Conservation (phyloP, 2,888 invertebrate species). For the Cepaea hortensis region DNA sequence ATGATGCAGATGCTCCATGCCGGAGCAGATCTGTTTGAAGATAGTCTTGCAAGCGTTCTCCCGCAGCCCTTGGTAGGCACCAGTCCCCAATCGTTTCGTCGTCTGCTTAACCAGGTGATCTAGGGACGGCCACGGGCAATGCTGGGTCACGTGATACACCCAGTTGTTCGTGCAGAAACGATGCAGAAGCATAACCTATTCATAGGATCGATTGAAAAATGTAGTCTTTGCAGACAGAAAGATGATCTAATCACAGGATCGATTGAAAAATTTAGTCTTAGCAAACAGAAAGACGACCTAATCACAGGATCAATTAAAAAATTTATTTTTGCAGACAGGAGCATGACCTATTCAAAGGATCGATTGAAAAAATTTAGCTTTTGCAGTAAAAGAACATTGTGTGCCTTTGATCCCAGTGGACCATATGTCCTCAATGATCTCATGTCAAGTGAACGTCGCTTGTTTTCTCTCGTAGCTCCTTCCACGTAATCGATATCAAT, state of each 20-base stretch:
- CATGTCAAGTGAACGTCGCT: no score
- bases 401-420: no score
- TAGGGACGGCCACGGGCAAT: slow-evolving; percentile 34
- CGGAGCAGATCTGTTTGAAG: slow-evolving; percentile 41
- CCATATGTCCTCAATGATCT: no score
- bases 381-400: no score
- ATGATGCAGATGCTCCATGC: slow-evolving; percentile 29
- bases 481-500: no score
- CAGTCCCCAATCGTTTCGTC: not conserved
- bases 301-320: not conserved
- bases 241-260: no score
- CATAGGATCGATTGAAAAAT: no score
- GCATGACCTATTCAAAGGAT: slow-evolving; percentile 5
- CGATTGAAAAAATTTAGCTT: no score
- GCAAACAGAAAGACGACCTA: not conserved
- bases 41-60: slow-evolving; percentile 26
- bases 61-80: not conserved
- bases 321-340: slow-evolving; percentile 18
- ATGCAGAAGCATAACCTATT: slow-evolving; percentile 36
- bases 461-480: no score
- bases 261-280: not conserved
- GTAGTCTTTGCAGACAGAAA: no score
- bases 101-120: slow-evolving; percentile 5
- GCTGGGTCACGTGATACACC: slow-evolving; percentile 41
- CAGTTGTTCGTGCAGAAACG: slow-evolving; percentile 22